Evolutionary conservation across 1,140 invertebrate genomes (phyloP), one percentile per base, ranked within the genome.

Genomic region (Agrypnia vestita): DNA sequence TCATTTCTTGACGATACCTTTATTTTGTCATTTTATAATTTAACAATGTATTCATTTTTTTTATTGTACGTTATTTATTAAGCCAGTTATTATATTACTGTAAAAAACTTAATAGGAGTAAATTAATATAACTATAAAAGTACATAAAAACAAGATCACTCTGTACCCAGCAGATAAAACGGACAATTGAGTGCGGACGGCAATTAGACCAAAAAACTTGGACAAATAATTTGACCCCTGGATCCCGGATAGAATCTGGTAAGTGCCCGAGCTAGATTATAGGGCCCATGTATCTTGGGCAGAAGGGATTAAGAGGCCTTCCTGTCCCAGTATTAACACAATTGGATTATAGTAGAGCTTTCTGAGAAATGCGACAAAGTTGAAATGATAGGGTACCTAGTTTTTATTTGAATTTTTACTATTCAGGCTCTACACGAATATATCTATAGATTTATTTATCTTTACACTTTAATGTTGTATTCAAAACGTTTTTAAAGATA

Each of bases 151-250:
- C 25, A 35, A 35, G 25, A 35, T 1, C 25, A 35, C 25, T 35
- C 25, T 35, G 25, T 35, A 35, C 25, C 1, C 1, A 35, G 15
- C 17, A 59, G 55, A 59, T 59, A 19, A 21, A 15, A 11, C 12
- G 21, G 17, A 8, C 55, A 59, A 56, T 59, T 59, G 55, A 21
- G 55, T 59, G 55, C 55, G 55, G 55, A 59, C 55, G 15, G 61
- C 19, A 35, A 17, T 43, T 25, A 13, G 25, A 15, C 61, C 35
- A 64, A 64, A 64, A 64, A 64, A 51, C 49, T n/a, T n/a, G 13
- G 10, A 11, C 61, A 64, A 64, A 44, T 35, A 35, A 35, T 64
- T 64, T 64, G 61, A 64, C 61, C 61, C 35, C 35, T 13, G 53
- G 11, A 62, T 62, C 12, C 17, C 21, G 12, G 17, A 35, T 35